These are phyloP conservation scores for Spilosoma lubricipeda DNA, from an alignment of 2,888 invertebrate species.

Conservation along the genomic window DNA sequence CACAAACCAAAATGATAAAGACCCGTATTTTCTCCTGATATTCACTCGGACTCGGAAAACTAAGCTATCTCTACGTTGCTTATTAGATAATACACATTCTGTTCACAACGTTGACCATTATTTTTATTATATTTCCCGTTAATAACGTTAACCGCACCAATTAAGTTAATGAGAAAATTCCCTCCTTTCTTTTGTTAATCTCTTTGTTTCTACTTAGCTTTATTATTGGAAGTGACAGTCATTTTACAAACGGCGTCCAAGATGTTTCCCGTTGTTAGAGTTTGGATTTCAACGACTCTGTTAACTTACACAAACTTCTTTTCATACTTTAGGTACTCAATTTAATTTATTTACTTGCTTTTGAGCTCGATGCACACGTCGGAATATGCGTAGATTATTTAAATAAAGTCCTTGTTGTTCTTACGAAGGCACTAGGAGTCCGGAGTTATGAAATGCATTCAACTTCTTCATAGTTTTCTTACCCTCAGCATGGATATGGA, in stretches of 20 bases:
- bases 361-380: neutral
- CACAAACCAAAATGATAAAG: constrained; percentile 9
- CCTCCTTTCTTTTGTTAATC: constrained; percentile 45
- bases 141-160: constrained; percentile 49
- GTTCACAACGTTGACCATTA: constrained; percentile 43
- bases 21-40: constrained; percentile 32
- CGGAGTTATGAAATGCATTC: neutral
- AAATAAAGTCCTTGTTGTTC: neutral
- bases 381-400: neutral
- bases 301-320: neutral
- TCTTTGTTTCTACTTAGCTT: constrained; percentile 49
- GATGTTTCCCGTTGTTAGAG: constrained; percentile 7
- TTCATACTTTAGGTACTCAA: neutral
- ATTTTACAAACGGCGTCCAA: constrained; percentile 39
- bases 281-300: neutral
- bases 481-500: neutral
- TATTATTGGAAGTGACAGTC: constrained; percentile 45
- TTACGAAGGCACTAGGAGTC: neutral
- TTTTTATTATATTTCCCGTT: constrained; percentile 55
- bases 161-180: constrained; percentile 52
- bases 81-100: constrained; percentile 55
- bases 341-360: neutral
- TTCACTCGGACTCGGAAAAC: constrained; percentile 45
- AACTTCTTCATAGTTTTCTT: neutral
- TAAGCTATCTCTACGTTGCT: constrained; percentile 44